Percentiles rank a stretch among this genome's conserved stretches.
Conservation (phyloP, 2,797 vertebrate genomes). For the Leptodactylus fallax region DNA sequence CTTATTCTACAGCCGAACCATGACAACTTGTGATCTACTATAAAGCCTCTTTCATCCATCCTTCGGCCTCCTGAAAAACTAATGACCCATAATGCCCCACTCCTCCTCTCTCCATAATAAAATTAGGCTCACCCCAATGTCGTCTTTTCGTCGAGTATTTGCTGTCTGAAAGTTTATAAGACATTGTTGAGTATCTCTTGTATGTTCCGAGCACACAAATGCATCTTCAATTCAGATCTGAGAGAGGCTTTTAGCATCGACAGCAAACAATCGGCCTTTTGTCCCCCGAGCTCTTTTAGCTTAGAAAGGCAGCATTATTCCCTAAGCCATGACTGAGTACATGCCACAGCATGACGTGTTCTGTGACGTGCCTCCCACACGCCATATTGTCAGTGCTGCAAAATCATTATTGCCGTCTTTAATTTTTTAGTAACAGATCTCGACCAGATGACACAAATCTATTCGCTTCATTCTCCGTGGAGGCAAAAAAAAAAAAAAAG, state of each 20-base stretch:
- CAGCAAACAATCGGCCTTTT: constrained; percentile 44
- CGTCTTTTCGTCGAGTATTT: constrained; percentile 22
- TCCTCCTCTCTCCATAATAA: not conserved
- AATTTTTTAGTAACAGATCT: constrained; percentile 13
- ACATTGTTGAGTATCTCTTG: constrained; percentile 11
- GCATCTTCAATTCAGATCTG: constrained; percentile 29
- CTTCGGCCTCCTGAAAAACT: no score
- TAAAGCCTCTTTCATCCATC: no score
- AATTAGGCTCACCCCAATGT: constrained; percentile 33
- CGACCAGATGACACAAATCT: constrained; percentile 6
- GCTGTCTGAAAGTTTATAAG: constrained; percentile 29
- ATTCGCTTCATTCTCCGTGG: not conserved
- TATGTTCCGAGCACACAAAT: not conserved
- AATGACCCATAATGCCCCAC: not conserved
- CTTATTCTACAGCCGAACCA: no score
- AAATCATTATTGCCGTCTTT: not conserved
- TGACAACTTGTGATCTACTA: no score
- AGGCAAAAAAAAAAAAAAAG: not conserved
- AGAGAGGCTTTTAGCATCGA: constrained; percentile 20
- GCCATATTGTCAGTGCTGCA: constrained; percentile 25
- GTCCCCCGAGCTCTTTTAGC: constrained; percentile 21
- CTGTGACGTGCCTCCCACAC: constrained; percentile 30
- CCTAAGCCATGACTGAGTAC: constrained; percentile 5
- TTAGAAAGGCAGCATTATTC: constrained; percentile 45
- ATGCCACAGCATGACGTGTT: constrained; percentile 36